phyloP scores from a whole-genome alignment of 2,113 vertebrate species.

The Limnothrissa miodon region DNA sequence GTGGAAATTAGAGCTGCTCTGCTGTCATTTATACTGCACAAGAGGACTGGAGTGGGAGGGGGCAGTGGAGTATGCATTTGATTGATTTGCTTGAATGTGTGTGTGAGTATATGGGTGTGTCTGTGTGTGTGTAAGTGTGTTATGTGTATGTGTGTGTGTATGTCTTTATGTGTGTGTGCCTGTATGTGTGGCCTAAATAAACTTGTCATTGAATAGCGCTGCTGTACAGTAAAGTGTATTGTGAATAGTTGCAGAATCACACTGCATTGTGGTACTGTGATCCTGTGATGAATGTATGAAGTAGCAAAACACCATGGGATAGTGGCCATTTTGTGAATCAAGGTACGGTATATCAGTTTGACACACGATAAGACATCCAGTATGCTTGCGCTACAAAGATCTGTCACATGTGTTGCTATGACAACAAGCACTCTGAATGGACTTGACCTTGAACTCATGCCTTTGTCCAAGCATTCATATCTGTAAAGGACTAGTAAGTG shows the following conservation, averaged over 20 bases:
- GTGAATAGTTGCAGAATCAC: no score
- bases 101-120: neutral
- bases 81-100: no score
- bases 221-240: neutral
- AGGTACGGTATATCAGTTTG: neutral
- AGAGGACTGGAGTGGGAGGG: neutral
- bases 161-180: neutral
- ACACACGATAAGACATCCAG: no score
- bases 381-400: no score
- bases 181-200: neutral
- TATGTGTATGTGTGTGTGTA: no score
- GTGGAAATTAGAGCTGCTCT: neutral
- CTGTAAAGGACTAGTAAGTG: neutral
- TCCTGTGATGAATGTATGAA: neutral
- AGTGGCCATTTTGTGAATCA: neutral
- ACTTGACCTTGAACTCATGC: neutral
- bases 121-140: neutral
- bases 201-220: no score
- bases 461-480: no score
- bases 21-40: neutral
- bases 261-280: no score
- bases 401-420: neutral
- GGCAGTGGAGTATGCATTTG: no score
- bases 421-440: neutral
- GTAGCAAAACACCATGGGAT: neutral